A percentile compares a stretch with the other conserved stretches of the same genome.
Conservation (phyloP, 2,113 vertebrate genomes). For the Marcusenius ussheri region DNA sequence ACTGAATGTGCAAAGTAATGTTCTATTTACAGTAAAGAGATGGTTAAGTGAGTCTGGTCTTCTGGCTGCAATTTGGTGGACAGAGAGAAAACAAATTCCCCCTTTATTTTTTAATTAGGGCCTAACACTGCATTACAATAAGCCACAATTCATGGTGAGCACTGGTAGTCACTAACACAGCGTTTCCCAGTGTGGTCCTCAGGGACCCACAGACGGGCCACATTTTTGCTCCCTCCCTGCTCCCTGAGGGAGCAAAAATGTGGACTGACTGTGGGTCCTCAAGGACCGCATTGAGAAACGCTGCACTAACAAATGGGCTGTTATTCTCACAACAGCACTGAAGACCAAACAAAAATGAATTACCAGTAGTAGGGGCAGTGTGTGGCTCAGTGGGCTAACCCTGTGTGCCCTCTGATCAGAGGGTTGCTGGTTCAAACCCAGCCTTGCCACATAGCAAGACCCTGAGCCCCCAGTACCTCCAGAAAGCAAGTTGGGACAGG, state of each 20-base stretch:
- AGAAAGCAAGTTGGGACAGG: too few species aligned
- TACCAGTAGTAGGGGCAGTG: too few species aligned
- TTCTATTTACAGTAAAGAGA: conserved; percentile 24
- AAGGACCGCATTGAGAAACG: too few species aligned
- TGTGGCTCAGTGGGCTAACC: too few species aligned
- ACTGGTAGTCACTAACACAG: not conserved
- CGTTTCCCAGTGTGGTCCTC: too few species aligned
- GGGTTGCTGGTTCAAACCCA: too few species aligned
- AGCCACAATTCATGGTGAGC: not conserved
- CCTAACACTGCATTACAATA: not conserved
- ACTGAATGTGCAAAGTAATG: conserved; percentile 27
- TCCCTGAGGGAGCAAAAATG: too few species aligned
- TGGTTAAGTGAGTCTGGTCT: not conserved
- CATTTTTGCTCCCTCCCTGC: too few species aligned
- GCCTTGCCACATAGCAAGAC: not conserved
- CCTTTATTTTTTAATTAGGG: not conserved
- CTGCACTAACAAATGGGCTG: not conserved
- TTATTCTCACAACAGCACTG: not conserved
- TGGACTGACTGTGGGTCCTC: too few species aligned
- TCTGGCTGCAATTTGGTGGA: not conserved
- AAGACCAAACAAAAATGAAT: too few species aligned
- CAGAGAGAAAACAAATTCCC: not conserved
- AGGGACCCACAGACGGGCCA: too few species aligned
- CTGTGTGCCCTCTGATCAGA: too few species aligned
- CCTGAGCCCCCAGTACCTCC: not conserved